phyloP scores from a whole-genome alignment of 2,113 vertebrate genomes.

The Chloebia gouldiae region DNA sequence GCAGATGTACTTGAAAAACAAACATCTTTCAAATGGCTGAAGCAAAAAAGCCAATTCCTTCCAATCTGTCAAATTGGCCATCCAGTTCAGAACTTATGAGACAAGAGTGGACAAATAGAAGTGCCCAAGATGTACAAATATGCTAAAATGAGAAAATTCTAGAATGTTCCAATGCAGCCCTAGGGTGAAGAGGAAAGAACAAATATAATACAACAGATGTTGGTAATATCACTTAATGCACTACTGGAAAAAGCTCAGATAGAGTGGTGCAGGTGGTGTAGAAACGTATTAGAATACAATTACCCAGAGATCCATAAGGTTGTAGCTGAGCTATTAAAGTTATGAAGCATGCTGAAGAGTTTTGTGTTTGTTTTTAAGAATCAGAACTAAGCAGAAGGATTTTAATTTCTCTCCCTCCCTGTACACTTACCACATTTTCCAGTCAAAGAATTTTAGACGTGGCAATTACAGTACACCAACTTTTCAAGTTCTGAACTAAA shows the following conservation, averaged over 20 bases:
- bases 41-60: neutral
- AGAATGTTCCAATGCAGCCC: neutral
- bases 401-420: neutral
- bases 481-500: neutral
- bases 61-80: neutral
- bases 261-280: neutral
- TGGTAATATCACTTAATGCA: neutral
- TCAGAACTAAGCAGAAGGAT: neutral
- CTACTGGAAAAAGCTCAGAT: neutral
- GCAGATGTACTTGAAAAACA: neutral
- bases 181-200: neutral
- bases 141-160: neutral
- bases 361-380: conserved; percentile 1
- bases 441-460: neutral
- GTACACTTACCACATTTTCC: neutral
- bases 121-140: neutral
- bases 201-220: neutral
- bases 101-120: neutral
- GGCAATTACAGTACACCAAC: neutral
- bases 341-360: neutral
- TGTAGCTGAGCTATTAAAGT: neutral
- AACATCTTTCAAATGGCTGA: neutral
- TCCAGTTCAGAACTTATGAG: neutral
- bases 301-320: neutral
- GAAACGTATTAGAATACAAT: conserved; percentile 5